These are phyloP conservation scores for Drosophila bifasciata DNA, from an alignment of 1,140 invertebrate genomes.

Conservation along the genomic window DNA sequence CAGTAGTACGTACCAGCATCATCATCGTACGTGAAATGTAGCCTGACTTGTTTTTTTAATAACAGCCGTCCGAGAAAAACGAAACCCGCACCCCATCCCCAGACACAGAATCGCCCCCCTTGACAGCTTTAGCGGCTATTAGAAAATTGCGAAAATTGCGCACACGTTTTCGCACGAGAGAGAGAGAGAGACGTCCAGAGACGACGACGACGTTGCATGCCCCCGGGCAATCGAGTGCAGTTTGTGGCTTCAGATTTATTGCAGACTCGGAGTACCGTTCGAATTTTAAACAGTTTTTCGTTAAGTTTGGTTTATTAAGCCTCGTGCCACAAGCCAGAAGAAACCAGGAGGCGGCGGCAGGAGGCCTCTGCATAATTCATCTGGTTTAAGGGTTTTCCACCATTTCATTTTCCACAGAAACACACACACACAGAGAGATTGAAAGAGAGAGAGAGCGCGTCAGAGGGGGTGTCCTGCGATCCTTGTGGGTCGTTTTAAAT, in stretches of 20 bases:
- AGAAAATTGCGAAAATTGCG: slow-evolving; percentile 82
- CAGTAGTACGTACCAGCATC: not conserved
- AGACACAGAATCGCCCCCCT: not conserved
- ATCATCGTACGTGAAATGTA: slow-evolving; percentile 69
- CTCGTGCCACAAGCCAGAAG: slow-evolving; percentile 8
- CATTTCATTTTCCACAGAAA: slow-evolving; percentile 46
- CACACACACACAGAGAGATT: slow-evolving; percentile 3
- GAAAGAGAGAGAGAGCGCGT: not conserved
- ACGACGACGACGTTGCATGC: slow-evolving; percentile 58
- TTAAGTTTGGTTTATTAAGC: slow-evolving; percentile 75
- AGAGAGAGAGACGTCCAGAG: no score
- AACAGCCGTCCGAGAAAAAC: slow-evolving; percentile 17
- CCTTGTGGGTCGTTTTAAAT: slow-evolving; percentile 45
- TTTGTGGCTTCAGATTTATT: slow-evolving; percentile 74
- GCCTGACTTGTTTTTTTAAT: slow-evolving; percentile 61
- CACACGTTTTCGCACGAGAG: slow-evolving; percentile 57
- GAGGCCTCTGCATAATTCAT: slow-evolving; percentile 71
- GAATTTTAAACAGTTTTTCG: slow-evolving; percentile 76
- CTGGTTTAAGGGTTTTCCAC: slow-evolving; percentile 42
- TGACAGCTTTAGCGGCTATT: slow-evolving; percentile 70
- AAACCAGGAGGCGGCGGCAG: slow-evolving; percentile 8
- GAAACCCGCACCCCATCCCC: not conserved
- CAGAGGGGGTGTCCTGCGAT: slow-evolving; percentile 3
- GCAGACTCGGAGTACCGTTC: slow-evolving; percentile 44
- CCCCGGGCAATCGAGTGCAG: slow-evolving; percentile 69